Conservation (phyloP, 2,113 vertebrate genomes). For the Notechis scutatus region DNA sequence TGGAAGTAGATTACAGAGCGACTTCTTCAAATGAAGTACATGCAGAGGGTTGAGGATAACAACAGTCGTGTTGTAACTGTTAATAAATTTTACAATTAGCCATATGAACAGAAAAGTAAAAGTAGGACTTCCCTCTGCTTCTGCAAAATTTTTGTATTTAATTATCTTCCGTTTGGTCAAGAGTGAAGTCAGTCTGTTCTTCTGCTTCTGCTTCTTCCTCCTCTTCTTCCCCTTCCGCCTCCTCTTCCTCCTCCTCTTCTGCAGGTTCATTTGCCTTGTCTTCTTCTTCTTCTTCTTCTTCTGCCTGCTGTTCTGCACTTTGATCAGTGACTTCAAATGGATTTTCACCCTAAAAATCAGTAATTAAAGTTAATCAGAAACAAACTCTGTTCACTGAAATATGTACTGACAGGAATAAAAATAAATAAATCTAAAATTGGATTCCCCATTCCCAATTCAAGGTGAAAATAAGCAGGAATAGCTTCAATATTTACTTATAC, state of each 20-base stretch:
- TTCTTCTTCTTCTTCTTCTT: conserved; percentile 62
- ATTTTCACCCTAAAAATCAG: conserved; percentile 75
- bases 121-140: conserved; percentile 28
- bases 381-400: conserved; percentile 5
- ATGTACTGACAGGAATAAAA: background rate
- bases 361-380: background rate
- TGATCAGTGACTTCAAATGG: conserved; percentile 77
- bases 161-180: conserved; percentile 69
- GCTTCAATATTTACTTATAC: background rate
- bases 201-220: conserved; percentile 56
- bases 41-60: conserved; percentile 61
- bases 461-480: background rate
- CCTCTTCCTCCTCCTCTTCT: conserved; percentile 66
- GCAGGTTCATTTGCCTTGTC: conserved; percentile 66
- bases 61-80: conserved; percentile 48
- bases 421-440: background rate
- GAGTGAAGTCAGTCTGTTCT: conserved; percentile 64
- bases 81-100: conserved; percentile 59
- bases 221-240: conserved; percentile 47
- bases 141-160: conserved; percentile 49
- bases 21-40: conserved; percentile 71
- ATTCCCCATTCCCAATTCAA: background rate
- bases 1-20: conserved; percentile 71
- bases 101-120: conserved; percentile 59
- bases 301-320: conserved; percentile 66